Evolutionary conservation across 2,113 vertebrate species (phyloP).

Genomic region (Mirza zaza): DNA sequence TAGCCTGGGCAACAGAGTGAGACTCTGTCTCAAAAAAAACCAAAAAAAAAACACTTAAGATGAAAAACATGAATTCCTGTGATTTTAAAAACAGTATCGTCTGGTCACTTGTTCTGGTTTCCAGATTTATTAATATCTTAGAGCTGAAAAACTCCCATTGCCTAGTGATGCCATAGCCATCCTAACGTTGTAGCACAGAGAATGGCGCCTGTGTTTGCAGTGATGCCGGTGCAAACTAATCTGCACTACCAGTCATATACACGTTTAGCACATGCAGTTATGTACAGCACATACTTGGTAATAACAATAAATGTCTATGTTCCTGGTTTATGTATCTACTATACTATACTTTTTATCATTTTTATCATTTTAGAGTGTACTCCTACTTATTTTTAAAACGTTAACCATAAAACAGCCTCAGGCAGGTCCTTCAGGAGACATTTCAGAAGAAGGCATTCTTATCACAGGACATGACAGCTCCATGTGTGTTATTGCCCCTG

Average conservation of each 20-base stretch:
- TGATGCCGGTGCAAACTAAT: background rate
- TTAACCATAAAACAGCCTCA: background rate
- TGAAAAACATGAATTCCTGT: background rate
- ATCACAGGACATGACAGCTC: background rate
- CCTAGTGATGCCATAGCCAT: background rate
- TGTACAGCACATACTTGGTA: background rate
- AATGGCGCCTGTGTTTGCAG: background rate
- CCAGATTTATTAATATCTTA: background rate
- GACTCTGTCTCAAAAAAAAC: too few species aligned
- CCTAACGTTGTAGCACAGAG: background rate
- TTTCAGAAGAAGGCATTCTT: background rate
- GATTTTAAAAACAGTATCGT: background rate
- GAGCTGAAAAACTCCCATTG: background rate
- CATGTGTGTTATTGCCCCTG: background rate
- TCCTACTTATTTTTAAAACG: background rate
- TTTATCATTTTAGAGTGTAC: background rate
- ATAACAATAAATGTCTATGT: background rate
- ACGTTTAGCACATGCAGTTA: background rate
- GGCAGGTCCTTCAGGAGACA: background rate
- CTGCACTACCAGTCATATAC: background rate
- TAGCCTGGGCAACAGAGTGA: too few species aligned
- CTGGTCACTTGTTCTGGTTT: background rate
- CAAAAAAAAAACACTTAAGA: too few species aligned
- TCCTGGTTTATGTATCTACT: background rate
- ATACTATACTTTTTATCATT: background rate